Evolutionary conservation across 1,140 invertebrate species (phyloP).

Genomic region (Sinonovacula constricta): DNA sequence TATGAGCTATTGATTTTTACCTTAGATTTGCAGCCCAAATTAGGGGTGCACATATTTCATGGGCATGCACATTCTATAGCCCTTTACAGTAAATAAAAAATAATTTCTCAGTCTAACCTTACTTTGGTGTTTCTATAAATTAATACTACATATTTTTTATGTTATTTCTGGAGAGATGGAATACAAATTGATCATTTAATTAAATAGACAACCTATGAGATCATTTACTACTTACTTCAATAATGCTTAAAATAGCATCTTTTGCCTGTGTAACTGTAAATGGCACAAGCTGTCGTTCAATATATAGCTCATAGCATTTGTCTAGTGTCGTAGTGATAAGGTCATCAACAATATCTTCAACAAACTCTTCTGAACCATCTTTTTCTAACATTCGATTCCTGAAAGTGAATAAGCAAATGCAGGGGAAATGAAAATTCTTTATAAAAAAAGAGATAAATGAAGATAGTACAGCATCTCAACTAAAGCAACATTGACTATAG

Average conservation of each 20-base stretch:
- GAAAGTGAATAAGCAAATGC: conserved; percentile 24
- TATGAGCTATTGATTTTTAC: too few species aligned
- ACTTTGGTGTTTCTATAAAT: too few species aligned
- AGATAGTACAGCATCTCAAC: neutral
- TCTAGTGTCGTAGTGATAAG: conserved; percentile 66
- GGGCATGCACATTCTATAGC: too few species aligned
- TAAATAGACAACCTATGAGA: too few species aligned
- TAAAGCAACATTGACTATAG: neutral
- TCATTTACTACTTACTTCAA: conserved; percentile 77
- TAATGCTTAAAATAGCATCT: conserved; percentile 76
- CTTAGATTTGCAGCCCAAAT: too few species aligned
- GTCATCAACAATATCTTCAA: conserved; percentile 76
- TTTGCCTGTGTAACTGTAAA: conserved; percentile 77
- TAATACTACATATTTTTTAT: too few species aligned
- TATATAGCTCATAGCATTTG: conserved; percentile 74
- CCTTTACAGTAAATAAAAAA: too few species aligned
- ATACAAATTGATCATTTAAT: too few species aligned
- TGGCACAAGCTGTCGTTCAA: conserved; percentile 75
- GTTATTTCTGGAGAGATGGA: too few species aligned
- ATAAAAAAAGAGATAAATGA: neutral
- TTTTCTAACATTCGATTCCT: conserved; percentile 77
- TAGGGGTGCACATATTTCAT: too few species aligned
- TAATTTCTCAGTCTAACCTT: too few species aligned
- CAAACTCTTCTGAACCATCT: conserved; percentile 76
- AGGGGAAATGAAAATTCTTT: neutral